phyloP scores from a whole-genome alignment of 2,113 vertebrate species.

The Myrmecophaga tridactyla region DNA sequence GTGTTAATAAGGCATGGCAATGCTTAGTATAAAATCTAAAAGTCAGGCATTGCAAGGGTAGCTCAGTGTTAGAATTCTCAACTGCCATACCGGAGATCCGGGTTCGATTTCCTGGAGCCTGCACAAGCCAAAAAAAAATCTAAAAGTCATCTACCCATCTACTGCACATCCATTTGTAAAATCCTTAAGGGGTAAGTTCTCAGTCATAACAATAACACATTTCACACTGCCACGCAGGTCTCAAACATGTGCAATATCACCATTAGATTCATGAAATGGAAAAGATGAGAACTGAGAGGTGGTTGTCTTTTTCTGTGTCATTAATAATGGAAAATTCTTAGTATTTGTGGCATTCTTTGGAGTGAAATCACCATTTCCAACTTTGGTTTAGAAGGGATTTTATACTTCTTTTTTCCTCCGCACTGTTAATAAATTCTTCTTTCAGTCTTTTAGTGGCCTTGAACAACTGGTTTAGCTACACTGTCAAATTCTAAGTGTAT shows the following conservation, averaged over 20 bases:
- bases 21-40: conserved; percentile 18
- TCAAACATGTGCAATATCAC: not conserved
- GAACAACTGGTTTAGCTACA: conserved; percentile 73
- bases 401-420: conserved; percentile 45
- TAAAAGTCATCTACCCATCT: not conserved
- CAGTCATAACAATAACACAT: not conserved
- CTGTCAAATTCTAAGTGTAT: conserved; percentile 64
- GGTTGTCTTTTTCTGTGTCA: conserved; percentile 9
- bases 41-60: too few species aligned
- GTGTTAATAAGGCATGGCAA: not conserved
- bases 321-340: conserved; percentile 41
- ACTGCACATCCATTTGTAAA: not conserved
- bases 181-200: not conserved
- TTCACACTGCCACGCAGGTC: not conserved
- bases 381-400: conserved; percentile 48
- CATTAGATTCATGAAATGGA: not conserved
- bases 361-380: not conserved
- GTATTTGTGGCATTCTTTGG: not conserved
- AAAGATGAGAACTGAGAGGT: conserved; percentile 17
- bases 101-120: too few species aligned
- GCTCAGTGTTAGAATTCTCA: too few species aligned
- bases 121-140: too few species aligned
- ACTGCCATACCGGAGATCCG: too few species aligned
- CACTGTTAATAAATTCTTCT: conserved; percentile 54
- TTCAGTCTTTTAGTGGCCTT: conserved; percentile 79